Conservation (phyloP, 1,140 invertebrate genomes). For the Helicorthomorpha holstii region DNA sequence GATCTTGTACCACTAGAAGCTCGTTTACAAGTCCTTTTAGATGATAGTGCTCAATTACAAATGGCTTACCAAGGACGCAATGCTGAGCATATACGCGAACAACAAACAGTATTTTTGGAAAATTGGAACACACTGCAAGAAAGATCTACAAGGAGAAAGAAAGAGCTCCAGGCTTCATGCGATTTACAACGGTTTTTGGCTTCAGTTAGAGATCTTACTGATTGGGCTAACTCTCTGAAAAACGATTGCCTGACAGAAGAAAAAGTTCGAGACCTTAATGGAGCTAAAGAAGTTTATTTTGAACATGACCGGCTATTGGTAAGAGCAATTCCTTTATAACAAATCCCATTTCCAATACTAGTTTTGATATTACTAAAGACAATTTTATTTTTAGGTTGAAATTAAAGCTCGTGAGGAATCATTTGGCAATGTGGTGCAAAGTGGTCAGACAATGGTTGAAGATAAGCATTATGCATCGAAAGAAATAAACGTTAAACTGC, state of each 20-base stretch:
- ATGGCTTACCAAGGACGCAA: slow-evolving; percentile 81
- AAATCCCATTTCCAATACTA: no score
- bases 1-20: slow-evolving; percentile 85
- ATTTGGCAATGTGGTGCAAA: slow-evolving; percentile 57
- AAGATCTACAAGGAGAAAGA: slow-evolving; percentile 52
- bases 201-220: slow-evolving; percentile 63
- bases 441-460: slow-evolving; percentile 67
- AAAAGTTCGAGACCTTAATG: slow-evolving; percentile 65
- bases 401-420: slow-evolving; percentile 82
- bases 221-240: slow-evolving; percentile 65
- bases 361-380: no score
- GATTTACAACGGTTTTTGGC: slow-evolving; percentile 77
- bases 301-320: slow-evolving; percentile 81
- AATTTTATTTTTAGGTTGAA: no score
- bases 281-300: slow-evolving; percentile 67
- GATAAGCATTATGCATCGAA: slow-evolving; percentile 61
- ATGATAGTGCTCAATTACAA: slow-evolving; percentile 76
- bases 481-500: slow-evolving; percentile 54
- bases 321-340: no score
- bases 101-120: slow-evolving; percentile 62
- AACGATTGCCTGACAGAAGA: slow-evolving; percentile 63
- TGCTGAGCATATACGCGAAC: slow-evolving; percentile 66
- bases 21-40: slow-evolving; percentile 63
- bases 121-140: slow-evolving; percentile 78
- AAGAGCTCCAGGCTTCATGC: slow-evolving; percentile 66